Conservation (phyloP, 2,888 invertebrate genomes). For the Troilus luridus region DNA sequence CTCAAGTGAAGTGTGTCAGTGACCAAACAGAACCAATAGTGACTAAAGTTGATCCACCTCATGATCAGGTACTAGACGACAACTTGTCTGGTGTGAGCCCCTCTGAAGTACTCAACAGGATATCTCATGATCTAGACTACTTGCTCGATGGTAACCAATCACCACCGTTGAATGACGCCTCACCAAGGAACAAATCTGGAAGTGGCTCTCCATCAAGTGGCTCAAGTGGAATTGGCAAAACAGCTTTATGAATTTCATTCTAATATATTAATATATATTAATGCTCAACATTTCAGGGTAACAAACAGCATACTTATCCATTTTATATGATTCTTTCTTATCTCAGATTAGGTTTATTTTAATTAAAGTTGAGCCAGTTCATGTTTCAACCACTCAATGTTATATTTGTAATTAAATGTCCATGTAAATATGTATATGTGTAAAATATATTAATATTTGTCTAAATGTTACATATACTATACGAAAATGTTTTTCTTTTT, state of each 20-base stretch:
- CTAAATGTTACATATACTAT: not conserved
- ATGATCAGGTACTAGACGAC: not conserved
- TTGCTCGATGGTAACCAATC: conserved; percentile 77
- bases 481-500: not conserved
- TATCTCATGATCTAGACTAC: conserved; percentile 86
- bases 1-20: conserved; percentile 25
- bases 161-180: not conserved
- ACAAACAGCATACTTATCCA: not conserved
- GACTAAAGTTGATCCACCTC: not conserved
- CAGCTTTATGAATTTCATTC: conserved; percentile 38
- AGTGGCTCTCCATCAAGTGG: not conserved
- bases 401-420: not conserved
- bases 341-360: not conserved
- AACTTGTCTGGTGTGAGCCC: conserved; percentile 46
- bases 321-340: not conserved
- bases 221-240: conserved; percentile 49
- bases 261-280: not conserved
- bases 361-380: not conserved
- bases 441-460: not conserved
- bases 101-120: conserved; percentile 80
- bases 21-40: not conserved
- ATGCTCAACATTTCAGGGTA: conserved; percentile 57
- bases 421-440: not conserved
- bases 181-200: conserved; percentile 42
- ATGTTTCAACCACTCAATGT: not conserved